Evolutionary conservation across 2,113 vertebrate genomes (phyloP).

Genomic region (Eptatretus burgeri): DNA sequence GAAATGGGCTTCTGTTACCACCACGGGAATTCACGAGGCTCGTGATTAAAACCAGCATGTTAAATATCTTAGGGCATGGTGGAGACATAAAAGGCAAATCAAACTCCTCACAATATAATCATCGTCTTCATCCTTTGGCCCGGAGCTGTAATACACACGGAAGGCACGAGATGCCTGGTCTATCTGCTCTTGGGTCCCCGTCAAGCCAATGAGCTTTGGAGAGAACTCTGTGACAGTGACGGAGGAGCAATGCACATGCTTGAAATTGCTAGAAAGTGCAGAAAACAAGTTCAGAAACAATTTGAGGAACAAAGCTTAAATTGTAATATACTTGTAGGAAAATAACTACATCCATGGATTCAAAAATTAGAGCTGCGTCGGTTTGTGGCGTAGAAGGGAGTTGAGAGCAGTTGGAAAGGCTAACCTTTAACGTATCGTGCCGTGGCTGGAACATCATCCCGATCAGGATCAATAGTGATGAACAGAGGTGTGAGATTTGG

Average conservation of each 20-base stretch:
- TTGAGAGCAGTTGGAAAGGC: not conserved
- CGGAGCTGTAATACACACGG: conserved; percentile 70
- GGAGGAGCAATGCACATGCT: conserved; percentile 6
- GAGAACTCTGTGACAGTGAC: conserved; percentile 43
- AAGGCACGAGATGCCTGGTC: conserved; percentile 43
- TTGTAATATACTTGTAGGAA: not conserved
- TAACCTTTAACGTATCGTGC: conserved; percentile 58
- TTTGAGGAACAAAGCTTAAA: not conserved
- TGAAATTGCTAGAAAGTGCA: not conserved
- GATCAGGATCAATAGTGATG: conserved; percentile 73
- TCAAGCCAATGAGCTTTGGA: conserved; percentile 59
- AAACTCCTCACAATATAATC: conserved; percentile 73
- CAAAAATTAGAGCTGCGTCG: too few relatives aligned
- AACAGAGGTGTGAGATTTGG: conserved; percentile 55
- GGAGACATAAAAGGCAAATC: not conserved
- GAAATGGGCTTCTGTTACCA: not conserved
- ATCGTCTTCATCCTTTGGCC: conserved; percentile 70
- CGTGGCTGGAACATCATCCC: conserved; percentile 46
- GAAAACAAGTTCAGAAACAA: not conserved
- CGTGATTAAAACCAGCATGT: not conserved
- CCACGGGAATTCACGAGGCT: not conserved
- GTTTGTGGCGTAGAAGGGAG: too few relatives aligned
- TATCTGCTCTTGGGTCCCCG: conserved; percentile 31
- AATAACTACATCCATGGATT: too few relatives aligned
- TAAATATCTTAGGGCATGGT: not conserved